phyloP scores from a whole-genome alignment of 2,888 invertebrate species.

The Macaria notata region DNA sequence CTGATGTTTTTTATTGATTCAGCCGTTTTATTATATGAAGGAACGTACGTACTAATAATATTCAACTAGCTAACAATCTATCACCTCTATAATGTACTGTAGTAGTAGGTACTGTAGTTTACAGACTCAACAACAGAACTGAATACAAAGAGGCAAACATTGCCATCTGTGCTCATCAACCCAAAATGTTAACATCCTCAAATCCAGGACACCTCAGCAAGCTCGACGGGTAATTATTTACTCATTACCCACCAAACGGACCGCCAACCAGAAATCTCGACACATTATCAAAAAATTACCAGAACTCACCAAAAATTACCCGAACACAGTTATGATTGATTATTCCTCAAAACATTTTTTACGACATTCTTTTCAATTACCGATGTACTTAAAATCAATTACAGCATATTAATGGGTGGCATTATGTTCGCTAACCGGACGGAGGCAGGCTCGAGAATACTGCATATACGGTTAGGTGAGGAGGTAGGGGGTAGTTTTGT shows the following conservation, averaged over 20 bases:
- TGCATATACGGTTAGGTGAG: constrained; percentile 10
- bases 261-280: neutral
- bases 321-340: constrained; percentile 5
- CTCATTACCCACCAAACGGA: neutral
- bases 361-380: constrained; percentile 21
- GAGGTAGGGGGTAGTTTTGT: constrained; percentile 1
- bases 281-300: constrained; percentile 1
- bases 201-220: too few species aligned
- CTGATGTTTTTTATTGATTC: too few species aligned
- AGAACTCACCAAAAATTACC: neutral
- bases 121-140: too few species aligned
- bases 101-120: too few species aligned
- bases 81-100: too few species aligned
- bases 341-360: constrained; percentile 7
- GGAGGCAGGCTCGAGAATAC: constrained; percentile 16
- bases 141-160: too few species aligned
- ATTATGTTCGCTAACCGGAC: constrained; percentile 20
- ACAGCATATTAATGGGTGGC: constrained; percentile 22
- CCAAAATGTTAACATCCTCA: too few species aligned
- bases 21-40: too few species aligned
- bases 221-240: too few species aligned
- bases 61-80: too few species aligned
- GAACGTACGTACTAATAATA: too few species aligned
- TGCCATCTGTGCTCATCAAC: too few species aligned
- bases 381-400: constrained; percentile 21